Percentiles rank a stretch among this genome's conserved stretches.
phyloP scores from a whole-genome alignment of 2,113 vertebrate genomes.

The Perognathus longimembris region DNA sequence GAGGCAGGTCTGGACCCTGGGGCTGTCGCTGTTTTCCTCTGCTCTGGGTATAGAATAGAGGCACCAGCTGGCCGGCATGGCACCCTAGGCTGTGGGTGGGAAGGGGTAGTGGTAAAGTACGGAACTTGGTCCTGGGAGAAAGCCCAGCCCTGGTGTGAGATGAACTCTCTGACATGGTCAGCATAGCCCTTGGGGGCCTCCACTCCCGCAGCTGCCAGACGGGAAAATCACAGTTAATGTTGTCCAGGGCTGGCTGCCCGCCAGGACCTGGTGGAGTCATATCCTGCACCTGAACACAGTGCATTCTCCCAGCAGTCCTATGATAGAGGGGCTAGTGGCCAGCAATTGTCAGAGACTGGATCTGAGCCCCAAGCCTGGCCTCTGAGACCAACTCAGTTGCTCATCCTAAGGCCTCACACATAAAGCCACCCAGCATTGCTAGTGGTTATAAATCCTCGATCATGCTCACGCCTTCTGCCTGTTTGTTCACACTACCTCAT shows the following conservation, averaged over 20 bases:
- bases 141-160: neutral
- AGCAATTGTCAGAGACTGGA: neutral
- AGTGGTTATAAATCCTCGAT: neutral
- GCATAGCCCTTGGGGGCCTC: neutral
- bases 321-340: neutral
- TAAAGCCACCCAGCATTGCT: neutral
- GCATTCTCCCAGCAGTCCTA: neutral
- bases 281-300: too few relatives aligned
- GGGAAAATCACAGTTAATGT: too few relatives aligned
- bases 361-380: neutral
- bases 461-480: neutral
- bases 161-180: neutral
- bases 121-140: neutral
- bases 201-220: neutral
- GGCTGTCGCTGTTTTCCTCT: neutral
- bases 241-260: neutral
- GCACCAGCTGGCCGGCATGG: neutral
- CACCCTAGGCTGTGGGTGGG: too few relatives aligned
- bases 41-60: neutral
- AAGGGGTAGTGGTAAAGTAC: too few relatives aligned
- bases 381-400: fast-evolving
- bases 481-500: neutral
- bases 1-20: neutral
- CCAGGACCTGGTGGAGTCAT: neutral
- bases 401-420: neutral